Evolutionary conservation across 2,797 vertebrate genomes (phyloP).

Genomic region (Myotis daubentonii): DNA sequence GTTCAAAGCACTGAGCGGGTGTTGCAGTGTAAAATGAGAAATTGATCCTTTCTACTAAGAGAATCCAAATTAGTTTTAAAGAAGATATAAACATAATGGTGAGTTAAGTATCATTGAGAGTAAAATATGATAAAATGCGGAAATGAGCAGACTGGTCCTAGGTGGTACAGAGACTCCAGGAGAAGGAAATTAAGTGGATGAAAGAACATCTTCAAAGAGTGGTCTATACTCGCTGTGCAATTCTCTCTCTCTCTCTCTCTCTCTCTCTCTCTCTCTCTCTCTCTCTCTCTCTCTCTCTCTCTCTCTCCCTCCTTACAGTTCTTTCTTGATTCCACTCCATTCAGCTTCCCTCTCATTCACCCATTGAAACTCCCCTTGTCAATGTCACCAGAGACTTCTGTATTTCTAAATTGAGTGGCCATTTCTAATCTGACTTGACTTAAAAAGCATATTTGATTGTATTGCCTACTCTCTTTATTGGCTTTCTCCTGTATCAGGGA

Average conservation of each 20-base stretch:
- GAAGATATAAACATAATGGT: background rate
- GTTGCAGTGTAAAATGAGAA: background rate
- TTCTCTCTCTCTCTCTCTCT: too few species aligned
- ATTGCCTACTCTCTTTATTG: background rate
- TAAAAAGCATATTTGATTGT: background rate
- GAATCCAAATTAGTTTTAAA: background rate
- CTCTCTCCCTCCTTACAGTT: background rate
- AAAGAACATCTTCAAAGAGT: background rate
- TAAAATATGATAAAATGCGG: background rate
- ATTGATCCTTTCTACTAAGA: background rate
- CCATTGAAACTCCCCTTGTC: background rate
- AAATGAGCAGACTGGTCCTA: background rate
- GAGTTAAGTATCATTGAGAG: background rate
- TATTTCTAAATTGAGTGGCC: background rate
- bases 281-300: too few species aligned
- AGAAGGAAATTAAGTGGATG: background rate
- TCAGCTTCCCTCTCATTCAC: background rate
- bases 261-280: too few species aligned
- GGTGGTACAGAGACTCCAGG: background rate
- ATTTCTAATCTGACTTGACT: background rate
- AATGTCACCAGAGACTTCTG: background rate
- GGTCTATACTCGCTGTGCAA: background rate
- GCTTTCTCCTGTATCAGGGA: background rate
- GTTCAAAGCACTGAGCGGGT: background rate
- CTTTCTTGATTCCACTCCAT: background rate